phyloP scores from a whole-genome alignment of 2,797 vertebrate genomes.

The Triplophysa bombifrons region DNA sequence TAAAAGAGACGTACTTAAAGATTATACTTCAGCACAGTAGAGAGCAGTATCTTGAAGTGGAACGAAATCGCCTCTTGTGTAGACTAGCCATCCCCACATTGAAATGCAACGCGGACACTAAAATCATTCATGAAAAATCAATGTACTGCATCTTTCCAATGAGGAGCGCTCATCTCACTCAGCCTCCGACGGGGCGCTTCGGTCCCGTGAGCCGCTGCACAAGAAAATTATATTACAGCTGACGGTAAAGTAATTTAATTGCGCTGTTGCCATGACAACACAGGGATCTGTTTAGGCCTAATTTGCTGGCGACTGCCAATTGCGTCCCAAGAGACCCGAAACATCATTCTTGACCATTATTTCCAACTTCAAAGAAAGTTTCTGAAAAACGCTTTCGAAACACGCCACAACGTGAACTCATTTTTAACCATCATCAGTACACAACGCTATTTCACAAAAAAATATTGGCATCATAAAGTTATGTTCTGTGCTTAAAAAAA shows the following conservation, averaged over 20 bases:
- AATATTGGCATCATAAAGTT: neutral
- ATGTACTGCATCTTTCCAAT: slow-evolving; percentile 53
- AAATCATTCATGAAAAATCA: slow-evolving; percentile 57
- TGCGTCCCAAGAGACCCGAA: slow-evolving; percentile 73
- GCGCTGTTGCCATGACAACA: slow-evolving; percentile 86
- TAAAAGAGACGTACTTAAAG: slow-evolving; percentile 16
- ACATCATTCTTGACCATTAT: slow-evolving; percentile 61
- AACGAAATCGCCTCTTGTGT: slow-evolving; percentile 21
- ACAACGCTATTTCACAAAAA: neutral
- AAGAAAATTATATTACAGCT: slow-evolving; percentile 86
- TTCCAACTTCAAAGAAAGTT: slow-evolving; percentile 59
- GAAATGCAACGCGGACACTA: slow-evolving; percentile 46
- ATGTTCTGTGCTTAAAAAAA: neutral
- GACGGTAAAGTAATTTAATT: slow-evolving; percentile 90
- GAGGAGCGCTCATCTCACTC: slow-evolving; percentile 67
- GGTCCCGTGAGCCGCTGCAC: slow-evolving; percentile 80
- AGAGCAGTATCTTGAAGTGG: slow-evolving; percentile 4
- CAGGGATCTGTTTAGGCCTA: slow-evolving; percentile 85
- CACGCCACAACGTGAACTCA: neutral
- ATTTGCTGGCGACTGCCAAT: slow-evolving; percentile 81
- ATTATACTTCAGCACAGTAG: slow-evolving; percentile 2
- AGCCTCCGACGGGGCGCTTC: slow-evolving; percentile 75
- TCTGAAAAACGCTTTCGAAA: slow-evolving; percentile 41
- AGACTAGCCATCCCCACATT: slow-evolving; percentile 21
- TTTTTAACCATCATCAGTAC: neutral